phyloP scores from a whole-genome alignment of 37 sponge, comb jelly and placozoan species.

The Mnemiopsis leidyi region DNA sequence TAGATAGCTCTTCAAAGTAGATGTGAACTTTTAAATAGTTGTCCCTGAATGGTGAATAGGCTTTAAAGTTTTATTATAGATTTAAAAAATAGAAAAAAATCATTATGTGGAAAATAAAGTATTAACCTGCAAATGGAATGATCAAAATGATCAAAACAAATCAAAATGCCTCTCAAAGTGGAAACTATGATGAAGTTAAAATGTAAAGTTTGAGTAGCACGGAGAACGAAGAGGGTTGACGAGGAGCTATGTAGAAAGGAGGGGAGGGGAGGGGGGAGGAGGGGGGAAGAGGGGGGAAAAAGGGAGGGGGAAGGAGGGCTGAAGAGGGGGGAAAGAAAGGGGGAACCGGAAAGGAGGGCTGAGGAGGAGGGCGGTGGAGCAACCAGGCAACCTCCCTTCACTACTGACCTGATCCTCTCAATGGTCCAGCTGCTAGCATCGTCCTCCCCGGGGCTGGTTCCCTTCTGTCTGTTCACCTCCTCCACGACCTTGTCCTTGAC shows the following conservation, averaged over 20 bases:
- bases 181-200: no score
- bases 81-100: no score
- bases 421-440: not conserved
- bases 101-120: no score
- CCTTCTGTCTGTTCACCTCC: not conserved
- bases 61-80: no score
- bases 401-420: not conserved
- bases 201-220: no score
- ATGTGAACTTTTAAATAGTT: slow-evolving; percentile 64
- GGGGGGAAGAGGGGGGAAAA: not conserved
- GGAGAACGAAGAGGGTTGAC: not conserved
- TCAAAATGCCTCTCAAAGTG: no score
- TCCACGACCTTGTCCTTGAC: not conserved
- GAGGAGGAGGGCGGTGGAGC: no score
- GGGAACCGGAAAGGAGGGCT: no score
- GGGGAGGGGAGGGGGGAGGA: not conserved
- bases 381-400: no score
- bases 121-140: no score
- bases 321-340: not conserved
- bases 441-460: not conserved
- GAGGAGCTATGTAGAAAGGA: not conserved
- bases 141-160: no score
- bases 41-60: slow-evolving; percentile 24
- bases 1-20: slow-evolving; percentile 50
- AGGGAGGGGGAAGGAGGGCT: not conserved